These are phyloP conservation scores for Bagarius yarrelli DNA, from an alignment of 2,113 vertebrate species.

Conservation along the genomic window DNA sequence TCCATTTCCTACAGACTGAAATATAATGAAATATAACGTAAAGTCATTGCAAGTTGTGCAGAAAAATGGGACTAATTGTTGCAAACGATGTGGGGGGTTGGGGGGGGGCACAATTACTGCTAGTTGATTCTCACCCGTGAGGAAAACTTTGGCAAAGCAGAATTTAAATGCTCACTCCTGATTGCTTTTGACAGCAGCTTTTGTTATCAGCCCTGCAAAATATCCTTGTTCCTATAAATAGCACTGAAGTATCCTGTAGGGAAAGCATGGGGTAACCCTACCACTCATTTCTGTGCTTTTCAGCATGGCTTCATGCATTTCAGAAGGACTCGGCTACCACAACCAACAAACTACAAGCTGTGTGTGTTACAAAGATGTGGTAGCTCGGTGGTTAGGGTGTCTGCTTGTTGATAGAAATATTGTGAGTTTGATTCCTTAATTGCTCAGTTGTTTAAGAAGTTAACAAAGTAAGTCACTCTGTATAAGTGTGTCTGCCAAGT, in stretches of 20 bases:
- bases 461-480: too few species aligned
- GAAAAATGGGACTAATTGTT: slow-evolving; percentile 50
- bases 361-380: too few species aligned
- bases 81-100: background rate
- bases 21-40: slow-evolving; percentile 45
- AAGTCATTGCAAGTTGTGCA: slow-evolving; percentile 38
- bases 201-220: slow-evolving; percentile 3
- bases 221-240: background rate
- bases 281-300: background rate
- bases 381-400: too few species aligned
- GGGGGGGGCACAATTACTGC: slow-evolving; percentile 5
- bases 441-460: too few species aligned
- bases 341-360: too few species aligned
- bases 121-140: slow-evolving; percentile 24
- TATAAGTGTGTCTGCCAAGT: too few species aligned
- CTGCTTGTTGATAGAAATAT: too few species aligned
- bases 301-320: background rate
- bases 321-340: background rate
- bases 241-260: background rate
- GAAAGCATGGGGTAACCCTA: background rate
- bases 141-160: slow-evolving; percentile 22
- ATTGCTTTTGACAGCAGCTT: slow-evolving; percentile 30
- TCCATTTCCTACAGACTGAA: slow-evolving; percentile 51
- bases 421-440: too few species aligned
- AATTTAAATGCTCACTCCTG: slow-evolving; percentile 22